These are phyloP conservation scores for Sitta europaea DNA, from an alignment of 2,113 vertebrate genomes.

Conservation along the genomic window DNA sequence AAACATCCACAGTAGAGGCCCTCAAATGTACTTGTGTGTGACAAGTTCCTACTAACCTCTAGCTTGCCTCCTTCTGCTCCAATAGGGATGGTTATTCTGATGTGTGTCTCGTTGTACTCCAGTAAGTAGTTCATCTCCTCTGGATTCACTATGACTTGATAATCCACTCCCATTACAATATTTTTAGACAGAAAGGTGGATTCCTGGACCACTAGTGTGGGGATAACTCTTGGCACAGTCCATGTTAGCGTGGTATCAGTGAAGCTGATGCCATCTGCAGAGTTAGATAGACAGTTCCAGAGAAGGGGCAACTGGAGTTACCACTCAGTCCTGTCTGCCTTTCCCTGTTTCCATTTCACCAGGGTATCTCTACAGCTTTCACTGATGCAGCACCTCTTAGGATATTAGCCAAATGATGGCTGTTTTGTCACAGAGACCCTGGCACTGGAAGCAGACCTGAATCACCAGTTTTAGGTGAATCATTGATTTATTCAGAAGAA, in stretches of 20 bases:
- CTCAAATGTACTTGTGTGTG: not conserved
- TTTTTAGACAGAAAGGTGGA: slow-evolving; percentile 52
- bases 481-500: not conserved
- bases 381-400: not conserved
- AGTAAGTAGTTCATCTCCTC: slow-evolving; percentile 62
- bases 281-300: not conserved
- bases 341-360: not conserved
- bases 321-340: not conserved
- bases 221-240: slow-evolving; percentile 74
- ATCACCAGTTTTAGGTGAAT: not conserved
- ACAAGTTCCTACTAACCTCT: not conserved
- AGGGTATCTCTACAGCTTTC: not conserved
- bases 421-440: not conserved
- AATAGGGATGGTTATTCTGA: slow-evolving; percentile 72
- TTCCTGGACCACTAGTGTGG: slow-evolving; percentile 68
- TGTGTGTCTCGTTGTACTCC: slow-evolving; percentile 33
- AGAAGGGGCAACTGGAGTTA: not conserved
- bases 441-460: not conserved
- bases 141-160: slow-evolving; percentile 7
- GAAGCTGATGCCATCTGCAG: slow-evolving; percentile 75
- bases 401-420: not conserved
- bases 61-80: slow-evolving; percentile 75
- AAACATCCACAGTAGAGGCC: not conserved
- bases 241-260: slow-evolving; percentile 68
- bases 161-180: slow-evolving; percentile 73